Conservation (phyloP, 2,113 vertebrate species). For the Ailurus styani region DNA sequence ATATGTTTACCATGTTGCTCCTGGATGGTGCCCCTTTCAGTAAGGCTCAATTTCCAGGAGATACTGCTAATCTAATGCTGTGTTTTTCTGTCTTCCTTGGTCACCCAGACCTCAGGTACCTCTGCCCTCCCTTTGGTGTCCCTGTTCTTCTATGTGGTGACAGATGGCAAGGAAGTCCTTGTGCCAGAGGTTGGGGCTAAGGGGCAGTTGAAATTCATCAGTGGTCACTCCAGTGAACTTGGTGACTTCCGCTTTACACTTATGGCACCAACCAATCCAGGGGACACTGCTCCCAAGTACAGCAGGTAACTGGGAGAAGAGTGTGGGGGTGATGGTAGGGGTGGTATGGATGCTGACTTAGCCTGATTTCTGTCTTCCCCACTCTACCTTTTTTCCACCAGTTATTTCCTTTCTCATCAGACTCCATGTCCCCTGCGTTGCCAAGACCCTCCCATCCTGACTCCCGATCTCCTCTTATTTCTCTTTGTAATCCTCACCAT, state of each 20-base stretch:
- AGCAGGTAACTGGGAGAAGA: constrained; percentile 82
- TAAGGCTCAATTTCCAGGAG: not conserved
- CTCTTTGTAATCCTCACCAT: not conserved
- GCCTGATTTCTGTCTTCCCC: not conserved
- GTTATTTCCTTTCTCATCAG: not conserved
- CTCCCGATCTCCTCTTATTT: not conserved
- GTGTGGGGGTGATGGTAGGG: not conserved
- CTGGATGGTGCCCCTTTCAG: not conserved
- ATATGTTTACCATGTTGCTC: not conserved
- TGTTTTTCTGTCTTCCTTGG: not conserved
- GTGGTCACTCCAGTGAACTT: constrained; percentile 89
- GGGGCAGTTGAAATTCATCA: constrained; percentile 81
- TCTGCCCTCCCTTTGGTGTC: constrained; percentile 86
- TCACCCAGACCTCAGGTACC: constrained; percentile 73
- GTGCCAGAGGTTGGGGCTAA: constrained; percentile 74
- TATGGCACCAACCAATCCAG: constrained; percentile 81
- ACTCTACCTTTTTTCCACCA: not conserved
- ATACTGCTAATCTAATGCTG: not conserved
- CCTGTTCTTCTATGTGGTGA: constrained; percentile 94
- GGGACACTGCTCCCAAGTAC: constrained; percentile 79
- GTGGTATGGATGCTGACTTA: not conserved
- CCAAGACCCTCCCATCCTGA: not conserved
- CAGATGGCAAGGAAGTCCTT: constrained; percentile 88
- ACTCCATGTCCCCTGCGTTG: not conserved
- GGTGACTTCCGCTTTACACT: constrained; percentile 92